These are phyloP conservation scores for Ricordea florida DNA, from an alignment of 92 coral and sea anemone genomes.

Conservation along the genomic window DNA sequence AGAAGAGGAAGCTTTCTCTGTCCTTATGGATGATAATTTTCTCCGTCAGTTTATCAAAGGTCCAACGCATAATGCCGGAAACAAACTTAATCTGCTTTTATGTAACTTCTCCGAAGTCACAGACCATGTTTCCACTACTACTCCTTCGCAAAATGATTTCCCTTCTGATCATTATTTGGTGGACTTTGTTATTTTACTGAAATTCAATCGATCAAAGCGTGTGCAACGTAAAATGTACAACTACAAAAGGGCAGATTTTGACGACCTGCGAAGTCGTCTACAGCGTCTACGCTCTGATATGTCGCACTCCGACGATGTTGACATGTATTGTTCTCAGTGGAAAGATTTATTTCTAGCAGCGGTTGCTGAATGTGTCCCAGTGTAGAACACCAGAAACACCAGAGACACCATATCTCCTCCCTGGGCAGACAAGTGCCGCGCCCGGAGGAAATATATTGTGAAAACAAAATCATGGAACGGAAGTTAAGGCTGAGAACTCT, in stretches of 20 bases:
- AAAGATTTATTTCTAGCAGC: no score
- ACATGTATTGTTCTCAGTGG: no score
- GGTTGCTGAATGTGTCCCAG: no score
- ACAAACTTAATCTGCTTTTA: slow-evolving; percentile 46
- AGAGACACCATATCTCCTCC: no score
- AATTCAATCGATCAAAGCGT: slow-evolving; percentile 30
- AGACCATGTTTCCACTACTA: slow-evolving; percentile 35
- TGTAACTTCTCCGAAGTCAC: slow-evolving; percentile 46
- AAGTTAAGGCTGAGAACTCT: no score
- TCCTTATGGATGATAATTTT: slow-evolving; percentile 31
- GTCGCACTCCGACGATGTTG: slow-evolving; percentile 11
- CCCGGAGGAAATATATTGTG: no score
- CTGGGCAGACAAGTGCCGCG: no score
- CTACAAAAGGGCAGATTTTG: slow-evolving; percentile 27
- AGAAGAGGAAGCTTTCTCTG: slow-evolving; percentile 18
- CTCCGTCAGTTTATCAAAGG: slow-evolving; percentile 30
- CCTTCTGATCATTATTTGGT: slow-evolving; percentile 40
- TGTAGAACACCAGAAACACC: no score
- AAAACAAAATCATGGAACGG: no score
- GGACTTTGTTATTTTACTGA: slow-evolving; percentile 28
- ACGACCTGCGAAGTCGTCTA: slow-evolving; percentile 11
- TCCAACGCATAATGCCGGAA: slow-evolving; percentile 44
- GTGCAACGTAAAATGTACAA: slow-evolving; percentile 23
- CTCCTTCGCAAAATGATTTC: slow-evolving; percentile 35
- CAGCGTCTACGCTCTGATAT: slow-evolving; percentile 7